Percentiles rank a stretch among this genome's conserved stretches.
These are phyloP conservation scores for Leontocebus nigricollis DNA, from an alignment of 2,797 vertebrate species.

Conservation along the genomic window DNA sequence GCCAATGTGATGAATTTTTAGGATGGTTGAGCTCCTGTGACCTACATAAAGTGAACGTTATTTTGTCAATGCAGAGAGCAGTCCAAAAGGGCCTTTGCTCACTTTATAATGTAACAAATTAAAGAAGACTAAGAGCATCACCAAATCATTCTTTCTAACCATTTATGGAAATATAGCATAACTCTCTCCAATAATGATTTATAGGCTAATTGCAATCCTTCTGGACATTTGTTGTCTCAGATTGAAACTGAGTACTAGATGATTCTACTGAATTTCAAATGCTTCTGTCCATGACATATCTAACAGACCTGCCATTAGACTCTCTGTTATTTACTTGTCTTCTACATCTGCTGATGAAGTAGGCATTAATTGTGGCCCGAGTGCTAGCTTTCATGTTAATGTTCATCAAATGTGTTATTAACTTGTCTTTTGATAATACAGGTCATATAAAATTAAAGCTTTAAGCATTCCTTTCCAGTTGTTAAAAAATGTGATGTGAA, in stretches of 20 bases:
- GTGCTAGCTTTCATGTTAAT: slow-evolving; percentile 55
- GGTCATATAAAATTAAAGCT: slow-evolving; percentile 37
- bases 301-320: neutral
- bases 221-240: slow-evolving; percentile 11
- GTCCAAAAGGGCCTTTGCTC: neutral
- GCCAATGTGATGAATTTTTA: slow-evolving; percentile 41
- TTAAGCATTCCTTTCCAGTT: slow-evolving; percentile 41
- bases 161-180: neutral
- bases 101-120: neutral
- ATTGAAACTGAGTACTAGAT: neutral
- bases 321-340: neutral
- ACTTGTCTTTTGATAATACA: slow-evolving; percentile 49
- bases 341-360: neutral
- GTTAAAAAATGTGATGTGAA: slow-evolving; percentile 44
- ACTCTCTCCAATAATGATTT: slow-evolving; percentile 40
- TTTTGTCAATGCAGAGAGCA: slow-evolving; percentile 6
- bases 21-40: slow-evolving; percentile 3
- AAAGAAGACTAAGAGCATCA: neutral
- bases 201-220: neutral
- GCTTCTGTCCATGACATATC: neutral
- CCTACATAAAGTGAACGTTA: neutral
- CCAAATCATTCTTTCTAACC: neutral
- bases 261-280: neutral
- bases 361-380: slow-evolving; percentile 19
- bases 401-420: slow-evolving; percentile 44